These are phyloP conservation scores for Hyposoter dolosus DNA, from an alignment of 2,888 invertebrate genomes.

Conservation along the genomic window DNA sequence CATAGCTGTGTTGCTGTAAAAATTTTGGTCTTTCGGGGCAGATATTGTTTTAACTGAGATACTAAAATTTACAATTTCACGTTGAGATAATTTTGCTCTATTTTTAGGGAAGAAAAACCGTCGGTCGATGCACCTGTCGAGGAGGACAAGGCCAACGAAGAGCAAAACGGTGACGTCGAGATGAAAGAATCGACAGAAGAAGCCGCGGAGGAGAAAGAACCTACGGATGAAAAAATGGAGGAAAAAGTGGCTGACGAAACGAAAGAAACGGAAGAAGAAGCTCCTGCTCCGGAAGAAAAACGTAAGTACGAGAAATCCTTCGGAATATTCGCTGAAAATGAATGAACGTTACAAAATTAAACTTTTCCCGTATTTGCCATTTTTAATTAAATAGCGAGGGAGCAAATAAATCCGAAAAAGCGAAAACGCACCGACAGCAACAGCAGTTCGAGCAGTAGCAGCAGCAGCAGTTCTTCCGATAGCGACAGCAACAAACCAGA, in stretches of 20 bases:
- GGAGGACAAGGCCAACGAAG: slow-evolving; percentile 74
- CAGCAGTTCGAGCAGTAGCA: slow-evolving; percentile 85
- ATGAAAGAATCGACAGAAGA: slow-evolving; percentile 77
- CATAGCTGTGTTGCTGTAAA: too few species aligned
- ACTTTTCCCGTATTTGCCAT: not conserved
- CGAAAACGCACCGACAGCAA: slow-evolving; percentile 86
- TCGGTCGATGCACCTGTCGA: slow-evolving; percentile 39
- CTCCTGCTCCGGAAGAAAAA: slow-evolving; percentile 79
- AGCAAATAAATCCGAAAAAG: slow-evolving; percentile 84
- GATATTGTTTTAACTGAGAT: too few species aligned
- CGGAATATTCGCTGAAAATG: not conserved
- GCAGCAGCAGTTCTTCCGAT: slow-evolving; percentile 83
- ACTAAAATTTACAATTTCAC: too few species aligned
- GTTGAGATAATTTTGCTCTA: not conserved
- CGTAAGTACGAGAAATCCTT: slow-evolving; percentile 46
- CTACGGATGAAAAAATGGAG: slow-evolving; percentile 74
- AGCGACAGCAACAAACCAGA: slow-evolving; percentile 85
- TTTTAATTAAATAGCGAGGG: slow-evolving; percentile 82
- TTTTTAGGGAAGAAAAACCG: slow-evolving; percentile 68
- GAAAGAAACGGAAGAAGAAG: slow-evolving; percentile 79
- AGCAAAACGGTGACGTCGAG: slow-evolving; percentile 78
- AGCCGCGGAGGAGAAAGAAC: slow-evolving; percentile 70
- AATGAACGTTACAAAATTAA: not conserved
- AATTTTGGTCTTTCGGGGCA: too few species aligned
- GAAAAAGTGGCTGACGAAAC: slow-evolving; percentile 78